These are phyloP conservation scores for Balearica regulorum DNA, from an alignment of 2,797 vertebrate species.

Conservation along the genomic window DNA sequence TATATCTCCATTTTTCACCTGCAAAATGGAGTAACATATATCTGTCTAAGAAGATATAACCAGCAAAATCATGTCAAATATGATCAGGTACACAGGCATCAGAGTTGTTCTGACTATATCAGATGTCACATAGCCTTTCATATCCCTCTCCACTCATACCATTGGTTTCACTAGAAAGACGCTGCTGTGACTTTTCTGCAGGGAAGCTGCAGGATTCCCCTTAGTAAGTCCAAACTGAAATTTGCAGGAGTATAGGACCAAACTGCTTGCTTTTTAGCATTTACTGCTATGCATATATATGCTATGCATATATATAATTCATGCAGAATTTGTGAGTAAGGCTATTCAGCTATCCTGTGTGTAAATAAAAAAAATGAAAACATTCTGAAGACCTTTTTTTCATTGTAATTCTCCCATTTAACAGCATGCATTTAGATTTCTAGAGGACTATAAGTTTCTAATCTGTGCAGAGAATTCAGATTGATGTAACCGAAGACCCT, in stretches of 20 bases:
- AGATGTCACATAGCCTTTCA: not conserved
- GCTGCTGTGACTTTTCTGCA: not conserved
- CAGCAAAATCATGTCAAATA: not conserved
- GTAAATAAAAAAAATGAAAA: not conserved
- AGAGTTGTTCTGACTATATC: not conserved
- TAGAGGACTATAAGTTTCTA: not conserved
- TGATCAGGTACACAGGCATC: not conserved
- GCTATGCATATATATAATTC: not conserved
- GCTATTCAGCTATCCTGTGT: not conserved
- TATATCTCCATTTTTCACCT: not conserved
- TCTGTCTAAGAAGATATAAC: not conserved
- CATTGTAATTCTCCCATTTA: not conserved
- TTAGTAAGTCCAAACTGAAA: not conserved
- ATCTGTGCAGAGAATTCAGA: not conserved
- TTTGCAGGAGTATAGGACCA: not conserved
- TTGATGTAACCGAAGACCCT: not conserved
- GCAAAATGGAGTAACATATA: not conserved
- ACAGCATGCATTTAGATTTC: not conserved
- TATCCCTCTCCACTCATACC: not conserved
- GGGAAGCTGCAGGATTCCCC: not conserved
- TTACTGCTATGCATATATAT: not conserved
- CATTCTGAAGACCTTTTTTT: not conserved
- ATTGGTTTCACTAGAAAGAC: not conserved
- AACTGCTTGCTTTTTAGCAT: not conserved
- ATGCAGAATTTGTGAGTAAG: not conserved